Evolutionary conservation across 2,797 vertebrate genomes (phyloP), one percentile per base, ranked within the genome.

Genomic region (Odontamblyopus lacepedii): DNA sequence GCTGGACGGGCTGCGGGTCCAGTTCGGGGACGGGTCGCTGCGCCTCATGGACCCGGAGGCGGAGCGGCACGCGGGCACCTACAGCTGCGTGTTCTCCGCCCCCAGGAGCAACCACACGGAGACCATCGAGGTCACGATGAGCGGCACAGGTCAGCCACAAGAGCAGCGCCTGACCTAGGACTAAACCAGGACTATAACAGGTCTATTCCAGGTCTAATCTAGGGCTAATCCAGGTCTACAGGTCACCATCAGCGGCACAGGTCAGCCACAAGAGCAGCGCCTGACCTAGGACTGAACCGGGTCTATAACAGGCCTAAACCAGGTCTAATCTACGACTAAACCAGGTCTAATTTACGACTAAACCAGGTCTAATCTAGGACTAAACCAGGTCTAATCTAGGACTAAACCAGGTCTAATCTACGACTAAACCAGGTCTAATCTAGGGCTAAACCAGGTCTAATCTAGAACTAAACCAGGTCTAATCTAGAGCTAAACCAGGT

Each of bases 11-110:
- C 78, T 67, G 77, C 61, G 62, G 32, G 81, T 89, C 9, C 68
- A 59, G 44, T 83, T 83, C 0, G 92, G 93, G 2, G 91, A 94
- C n/a, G 93, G 90, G 1, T 92, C 93, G 0, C 80, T 95, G 73
- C 71, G 81, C 0, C 85, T 95, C 41, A 85, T 86, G 86, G 80
- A 82, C 66, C 88, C 86, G 0, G 60, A 66, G 4, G 78, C 64
- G 67, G 0, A 3, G 0, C 74, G 80, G 8, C 89, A 93, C 86
- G 69, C 78, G 1, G 93, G 94, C 44, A 84, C 70, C 30, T 94
- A 92, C 85, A 90, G 72, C 18, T 94, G 93, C 57, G 83, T 71
- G 69, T 87, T 92, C 81, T 84, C 87, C 0, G 2, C 68, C 6
- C 59, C 68, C 5, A 44, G 76, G 78, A 84, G 35, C 73, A 87